These are phyloP conservation scores for Falco biarmicus DNA, from an alignment of 2,797 vertebrate genomes.

Conservation along the genomic window DNA sequence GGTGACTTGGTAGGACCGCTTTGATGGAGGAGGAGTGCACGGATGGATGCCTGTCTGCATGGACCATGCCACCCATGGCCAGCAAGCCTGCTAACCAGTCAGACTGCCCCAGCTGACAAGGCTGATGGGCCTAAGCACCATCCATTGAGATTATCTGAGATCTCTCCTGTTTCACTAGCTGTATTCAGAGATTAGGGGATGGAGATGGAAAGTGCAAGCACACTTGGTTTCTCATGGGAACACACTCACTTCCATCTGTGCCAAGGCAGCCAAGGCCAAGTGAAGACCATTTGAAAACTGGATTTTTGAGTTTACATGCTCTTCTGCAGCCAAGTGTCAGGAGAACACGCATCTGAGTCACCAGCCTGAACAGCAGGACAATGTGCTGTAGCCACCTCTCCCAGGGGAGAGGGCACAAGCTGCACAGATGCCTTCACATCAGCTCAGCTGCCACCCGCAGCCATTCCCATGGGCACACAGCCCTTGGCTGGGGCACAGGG, in stretches of 20 bases:
- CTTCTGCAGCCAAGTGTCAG: neutral
- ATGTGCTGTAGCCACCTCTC: neutral
- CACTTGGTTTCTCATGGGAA: neutral
- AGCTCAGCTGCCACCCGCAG: neutral
- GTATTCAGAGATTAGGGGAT: neutral
- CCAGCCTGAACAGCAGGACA: neutral
- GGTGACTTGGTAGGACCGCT: neutral
- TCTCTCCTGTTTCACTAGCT: neutral
- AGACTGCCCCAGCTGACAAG: neutral
- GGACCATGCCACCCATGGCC: neutral
- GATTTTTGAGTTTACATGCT: neutral
- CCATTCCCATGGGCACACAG: rapidly evolving
- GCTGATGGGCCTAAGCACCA: neutral
- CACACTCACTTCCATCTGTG: neutral
- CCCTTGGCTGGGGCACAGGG: neutral
- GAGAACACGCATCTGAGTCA: neutral
- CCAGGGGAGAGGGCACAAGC: neutral
- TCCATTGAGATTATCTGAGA: neutral
- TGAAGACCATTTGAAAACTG: neutral
- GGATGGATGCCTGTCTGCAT: neutral
- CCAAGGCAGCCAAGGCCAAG: neutral
- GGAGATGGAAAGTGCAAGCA: neutral
- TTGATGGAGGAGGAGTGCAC: neutral
- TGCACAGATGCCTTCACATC: neutral
- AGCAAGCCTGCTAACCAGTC: neutral